Base-by-base conservation (phyloP, 2,797 vertebrate species). In the Erithacus rubecula region DNA sequence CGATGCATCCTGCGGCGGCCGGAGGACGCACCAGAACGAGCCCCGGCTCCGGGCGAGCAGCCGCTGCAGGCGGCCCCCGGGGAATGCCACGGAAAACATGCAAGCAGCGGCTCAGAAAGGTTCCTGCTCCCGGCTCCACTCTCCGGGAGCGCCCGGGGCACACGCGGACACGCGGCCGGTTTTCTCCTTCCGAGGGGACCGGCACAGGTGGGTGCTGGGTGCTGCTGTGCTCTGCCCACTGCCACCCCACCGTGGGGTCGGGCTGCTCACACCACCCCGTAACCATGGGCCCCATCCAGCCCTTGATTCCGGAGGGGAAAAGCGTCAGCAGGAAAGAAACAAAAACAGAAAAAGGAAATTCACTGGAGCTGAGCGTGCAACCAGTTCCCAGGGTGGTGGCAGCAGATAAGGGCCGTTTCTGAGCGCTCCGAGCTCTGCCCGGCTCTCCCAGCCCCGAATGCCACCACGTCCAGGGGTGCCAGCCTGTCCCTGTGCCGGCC, bases 321-420 rank as follows among this genome's bases (percentile, higher is more conserved):
- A 96, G 78, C 91, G 93, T 95, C 94, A 96, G 93, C 95, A 86
- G 94, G 83, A 83, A 94, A 92, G 90, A 96, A 97, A 95, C 93
- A 80, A 92, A 96, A 96, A 93, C 96, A 96, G 87, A 78, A 52
- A 96, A 96, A 95, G 96, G 96, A 96, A 96, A 96, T 83, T 82
- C 87, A 36, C 71, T 70, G 60, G 89, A 72, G 94, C 93, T 91
- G 90, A 93, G 88, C 19, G 11, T 56, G 83, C 3, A 59, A 65
- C 3, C 46, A 74, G 90, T 91, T 93, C 90, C 80, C 87, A 88
- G 89, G 75, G 92, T 72, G 96, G 81, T 26, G 78, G 87, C 60
- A 83, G 85, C 84, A 95, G 93, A 96, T 90, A 96, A 96, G 95
- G 67, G 63, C 80, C 60, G 6, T 24, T 30, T 51, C 86, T 6